Evolutionary conservation across 2,888 invertebrate genomes (phyloP).

Genomic region (Automeris io): DNA sequence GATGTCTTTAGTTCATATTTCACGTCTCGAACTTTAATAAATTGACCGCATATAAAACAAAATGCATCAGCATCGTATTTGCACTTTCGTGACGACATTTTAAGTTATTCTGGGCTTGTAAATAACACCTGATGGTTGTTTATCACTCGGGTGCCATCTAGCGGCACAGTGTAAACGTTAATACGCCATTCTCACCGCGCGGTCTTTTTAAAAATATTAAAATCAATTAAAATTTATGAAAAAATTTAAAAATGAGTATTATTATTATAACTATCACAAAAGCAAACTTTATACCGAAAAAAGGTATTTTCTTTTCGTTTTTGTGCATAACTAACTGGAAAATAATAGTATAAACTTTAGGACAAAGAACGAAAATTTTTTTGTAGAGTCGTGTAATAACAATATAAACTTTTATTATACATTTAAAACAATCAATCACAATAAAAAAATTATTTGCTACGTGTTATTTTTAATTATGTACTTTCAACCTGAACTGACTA

Average conservation of each 20-base stretch:
- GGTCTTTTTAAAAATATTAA: conserved; percentile 3
- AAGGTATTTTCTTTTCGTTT: conserved; percentile 6
- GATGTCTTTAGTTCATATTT: background rate
- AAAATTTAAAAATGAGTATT: conserved; percentile 7
- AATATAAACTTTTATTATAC: too few relatives aligned
- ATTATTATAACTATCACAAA: conserved; percentile 6
- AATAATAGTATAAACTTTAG: conserved; percentile 7
- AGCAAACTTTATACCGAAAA: conserved; percentile 8
- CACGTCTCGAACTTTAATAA: background rate
- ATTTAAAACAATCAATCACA: too few relatives aligned
- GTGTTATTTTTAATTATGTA: too few relatives aligned
- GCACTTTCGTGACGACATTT: conserved; percentile 17
- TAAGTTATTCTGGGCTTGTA: conserved; percentile 16
- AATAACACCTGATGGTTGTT: conserved; percentile 18
- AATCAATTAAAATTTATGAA: conserved; percentile 5
- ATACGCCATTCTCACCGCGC: background rate
- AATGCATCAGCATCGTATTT: conserved; percentile 18
- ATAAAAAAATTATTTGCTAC: too few relatives aligned
- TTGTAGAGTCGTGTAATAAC: background rate
- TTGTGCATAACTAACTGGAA: background rate
- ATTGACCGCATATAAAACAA: conserved; percentile 7
- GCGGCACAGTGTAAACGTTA: conserved; percentile 7
- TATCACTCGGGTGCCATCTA: conserved; percentile 19
- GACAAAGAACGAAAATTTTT: conserved; percentile 7
- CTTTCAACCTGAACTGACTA: too few relatives aligned